Percentiles rank a stretch among this genome's conserved stretches.
Evolutionary conservation across 2,113 vertebrate genomes (phyloP).

Genomic region (Ictalurus furcatus): DNA sequence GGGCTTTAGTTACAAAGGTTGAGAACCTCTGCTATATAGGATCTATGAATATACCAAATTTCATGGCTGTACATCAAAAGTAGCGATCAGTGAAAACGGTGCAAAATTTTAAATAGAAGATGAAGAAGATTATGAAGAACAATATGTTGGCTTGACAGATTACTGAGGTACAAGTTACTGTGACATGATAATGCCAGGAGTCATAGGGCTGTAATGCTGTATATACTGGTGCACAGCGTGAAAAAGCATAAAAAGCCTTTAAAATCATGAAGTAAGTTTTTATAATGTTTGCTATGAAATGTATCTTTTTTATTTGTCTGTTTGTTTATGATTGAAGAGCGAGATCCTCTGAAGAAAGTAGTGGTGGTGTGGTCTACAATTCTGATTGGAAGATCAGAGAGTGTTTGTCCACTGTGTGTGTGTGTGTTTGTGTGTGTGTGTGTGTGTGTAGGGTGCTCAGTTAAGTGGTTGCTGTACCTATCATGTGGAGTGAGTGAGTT

Average conservation of each 20-base stretch:
- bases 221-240: not conserved
- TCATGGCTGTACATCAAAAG: not conserved
- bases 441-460: conserved; percentile 13
- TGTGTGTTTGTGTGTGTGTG: conserved; percentile 27
- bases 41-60: not conserved
- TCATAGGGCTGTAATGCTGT: not conserved
- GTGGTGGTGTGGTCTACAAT: not conserved
- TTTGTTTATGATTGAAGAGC: conserved; percentile 3
- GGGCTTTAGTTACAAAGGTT: too few relatives aligned
- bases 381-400: not conserved
- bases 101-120: not conserved
- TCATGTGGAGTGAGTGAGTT: conserved; percentile 83
- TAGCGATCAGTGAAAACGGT: not conserved
- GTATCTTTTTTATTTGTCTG: not conserved
- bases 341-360: not conserved
- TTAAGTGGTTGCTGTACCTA: conserved; percentile 89
- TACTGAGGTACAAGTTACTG: not conserved
- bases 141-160: not conserved
- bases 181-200: not conserved
- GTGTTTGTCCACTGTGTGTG: not conserved
- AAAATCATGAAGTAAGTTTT: not conserved
- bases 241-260: not conserved
- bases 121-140: not conserved
- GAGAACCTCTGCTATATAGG: not conserved
- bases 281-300: not conserved